phyloP scores from a whole-genome alignment of 2,888 invertebrate genomes.

The Electrophaes corylata region DNA sequence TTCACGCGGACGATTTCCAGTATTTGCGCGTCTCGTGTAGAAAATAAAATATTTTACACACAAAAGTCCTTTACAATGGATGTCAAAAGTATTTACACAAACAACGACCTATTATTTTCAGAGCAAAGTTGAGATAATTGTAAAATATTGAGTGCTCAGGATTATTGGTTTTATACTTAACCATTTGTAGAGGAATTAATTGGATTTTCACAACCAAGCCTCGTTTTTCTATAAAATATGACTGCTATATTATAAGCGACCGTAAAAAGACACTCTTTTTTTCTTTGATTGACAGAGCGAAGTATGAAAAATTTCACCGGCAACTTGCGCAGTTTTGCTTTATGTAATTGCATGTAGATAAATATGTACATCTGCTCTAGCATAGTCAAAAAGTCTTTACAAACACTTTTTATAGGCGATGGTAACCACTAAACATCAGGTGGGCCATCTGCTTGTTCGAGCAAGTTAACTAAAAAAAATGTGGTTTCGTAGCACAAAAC shows the following conservation, averaged over 20 bases:
- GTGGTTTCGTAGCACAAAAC: not conserved
- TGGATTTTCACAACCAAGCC: slow-evolving; percentile 12
- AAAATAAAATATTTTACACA: not conserved
- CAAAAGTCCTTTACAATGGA: not conserved
- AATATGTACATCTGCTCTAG: no score
- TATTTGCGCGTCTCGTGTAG: no score
- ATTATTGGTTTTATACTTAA: slow-evolving; percentile 19
- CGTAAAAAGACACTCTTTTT: not conserved
- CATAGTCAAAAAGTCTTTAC: no score
- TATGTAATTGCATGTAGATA: no score
- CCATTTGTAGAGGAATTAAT: slow-evolving; percentile 14
- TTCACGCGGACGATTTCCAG: no score
- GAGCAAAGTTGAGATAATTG: slow-evolving; percentile 13
- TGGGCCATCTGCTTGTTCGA: no score
- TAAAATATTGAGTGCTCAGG: slow-evolving; percentile 5
- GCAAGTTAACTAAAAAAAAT: no score
- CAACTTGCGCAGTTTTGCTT: no score
- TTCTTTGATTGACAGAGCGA: no score
- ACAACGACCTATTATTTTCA: not conserved
- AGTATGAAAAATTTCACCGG: no score
- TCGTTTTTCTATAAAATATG: not conserved
- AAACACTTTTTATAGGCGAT: no score
- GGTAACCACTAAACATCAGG: no score
- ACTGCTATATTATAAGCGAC: not conserved
- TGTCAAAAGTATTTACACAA: not conserved